Base-by-base conservation (phyloP, 2,888 invertebrate species). In the Cephus runcator region DNA sequence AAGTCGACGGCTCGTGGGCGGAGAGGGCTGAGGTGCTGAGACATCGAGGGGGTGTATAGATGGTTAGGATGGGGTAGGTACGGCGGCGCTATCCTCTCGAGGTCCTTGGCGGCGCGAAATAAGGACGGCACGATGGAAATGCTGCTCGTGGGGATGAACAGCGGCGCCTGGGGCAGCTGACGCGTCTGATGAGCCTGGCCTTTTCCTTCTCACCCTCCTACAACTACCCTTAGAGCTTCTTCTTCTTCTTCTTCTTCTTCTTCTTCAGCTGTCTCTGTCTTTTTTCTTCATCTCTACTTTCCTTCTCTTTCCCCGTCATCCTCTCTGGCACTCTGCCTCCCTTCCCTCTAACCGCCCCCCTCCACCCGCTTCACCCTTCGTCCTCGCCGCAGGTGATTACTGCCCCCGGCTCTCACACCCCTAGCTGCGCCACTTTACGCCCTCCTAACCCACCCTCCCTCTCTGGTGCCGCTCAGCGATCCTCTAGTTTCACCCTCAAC, bases 151-250 rank as follows among this genome's bases (percentile, higher is more conserved):
- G 74, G 77, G 77, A 82, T 76, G 78, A 78, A 80, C 31, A 71
- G 71, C 71, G 76, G 74, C 74, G 76, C 82, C 80, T 69, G 82
- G 73, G 80, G 82, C 80, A 77, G 77, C 82, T 81, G 82, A 82
- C 80, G 82, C 82, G 82, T 82, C 80, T 81, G 82, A 82, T 81
- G 82, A 82, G 81, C 76, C 77, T 77, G 68, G 73, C 75, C 77
- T 69, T 69, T 76, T 75, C 75, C 34, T 56, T 74, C 30, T 56
- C 79, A 40, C 40, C 71, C 31, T 31, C 71, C 30, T 33, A 12
- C 71, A 31, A 71, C 71, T 71, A 34, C 71, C 71, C 69, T 56
- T 56, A 56, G 56, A 23, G 56, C 56, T 56, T 56, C 56, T 56
- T 56, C 23, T 23, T 56, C 40, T 40, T 76, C 76, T 73, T 30